phyloP scores from a whole-genome alignment of 2,113 vertebrate genomes.

The Heliornis fulica region DNA sequence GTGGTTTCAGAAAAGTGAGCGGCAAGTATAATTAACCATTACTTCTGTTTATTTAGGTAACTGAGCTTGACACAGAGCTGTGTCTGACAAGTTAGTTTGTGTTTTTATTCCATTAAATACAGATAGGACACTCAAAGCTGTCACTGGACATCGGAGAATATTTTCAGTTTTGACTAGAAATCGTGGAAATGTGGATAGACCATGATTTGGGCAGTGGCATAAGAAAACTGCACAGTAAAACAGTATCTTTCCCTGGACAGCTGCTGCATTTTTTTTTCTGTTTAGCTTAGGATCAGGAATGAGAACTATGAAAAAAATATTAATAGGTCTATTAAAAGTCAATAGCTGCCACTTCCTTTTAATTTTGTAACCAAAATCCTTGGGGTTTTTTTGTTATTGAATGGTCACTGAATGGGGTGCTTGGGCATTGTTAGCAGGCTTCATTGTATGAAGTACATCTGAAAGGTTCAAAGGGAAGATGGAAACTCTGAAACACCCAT shows the following conservation, averaged over 20 bases:
- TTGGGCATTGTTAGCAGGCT: not conserved
- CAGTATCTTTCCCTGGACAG: not conserved
- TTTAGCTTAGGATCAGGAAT: not conserved
- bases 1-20: not conserved
- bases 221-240: not conserved
- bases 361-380: not conserved
- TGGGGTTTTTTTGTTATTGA: not conserved
- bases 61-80: conserved; percentile 24
- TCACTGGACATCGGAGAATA: not conserved
- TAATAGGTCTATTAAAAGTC: not conserved
- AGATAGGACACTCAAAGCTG: not conserved
- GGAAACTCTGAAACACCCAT: not conserved
- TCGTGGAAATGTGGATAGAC: not conserved
- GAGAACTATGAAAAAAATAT: not conserved
- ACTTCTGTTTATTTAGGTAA: conserved; percentile 32
- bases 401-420: not conserved
- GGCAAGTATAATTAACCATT: conserved; percentile 28
- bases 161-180: conserved; percentile 16
- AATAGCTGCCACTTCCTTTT: not conserved
- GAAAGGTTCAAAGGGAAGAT: not conserved
- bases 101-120: conserved; percentile 13
- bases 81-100: conserved; percentile 38
- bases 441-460: not conserved
- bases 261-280: not conserved
- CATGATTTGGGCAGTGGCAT: not conserved